Evolutionary conservation across 2,888 invertebrate genomes (phyloP).

Genomic region (Kryphioiulus occultus): DNA sequence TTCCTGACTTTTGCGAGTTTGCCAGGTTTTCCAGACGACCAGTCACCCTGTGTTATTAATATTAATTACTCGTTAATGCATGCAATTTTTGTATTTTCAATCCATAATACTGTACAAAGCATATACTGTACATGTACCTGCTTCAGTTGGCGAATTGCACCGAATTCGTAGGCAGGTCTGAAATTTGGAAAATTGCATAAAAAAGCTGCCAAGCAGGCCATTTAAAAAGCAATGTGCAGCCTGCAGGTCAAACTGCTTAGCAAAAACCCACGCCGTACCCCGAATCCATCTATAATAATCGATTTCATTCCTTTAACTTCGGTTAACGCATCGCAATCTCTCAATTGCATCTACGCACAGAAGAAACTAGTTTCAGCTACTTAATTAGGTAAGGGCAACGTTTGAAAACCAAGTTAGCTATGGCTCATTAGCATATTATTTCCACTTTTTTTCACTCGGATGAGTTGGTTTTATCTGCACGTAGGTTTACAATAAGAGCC

Average conservation of each 20-base stretch:
- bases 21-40: no score
- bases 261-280: conserved; percentile 11
- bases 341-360: not conserved
- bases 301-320: conserved; percentile 26
- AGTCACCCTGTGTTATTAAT: no score
- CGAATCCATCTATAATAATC: conserved; percentile 25
- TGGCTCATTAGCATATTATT: not conserved
- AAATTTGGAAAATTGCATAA: not conserved
- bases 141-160: no score
- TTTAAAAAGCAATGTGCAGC: not conserved
- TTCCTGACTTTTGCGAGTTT: no score
- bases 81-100: no score
- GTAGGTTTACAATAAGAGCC: not conserved
- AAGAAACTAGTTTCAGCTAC: conserved; percentile 25
- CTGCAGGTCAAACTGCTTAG: not conserved
- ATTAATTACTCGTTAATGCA: no score
- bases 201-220: not conserved
- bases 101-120: no score
- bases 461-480: not conserved
- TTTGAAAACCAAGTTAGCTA: not conserved
- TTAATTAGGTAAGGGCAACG: conserved; percentile 35
- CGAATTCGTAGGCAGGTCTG: not conserved
- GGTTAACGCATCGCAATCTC: conserved; percentile 18
- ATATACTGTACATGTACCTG: no score
- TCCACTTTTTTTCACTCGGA: not conserved